A percentile compares a stretch with the other conserved stretches of the same genome.
phyloP scores from a whole-genome alignment of 2,888 invertebrate species.

The Chelonus formosanus region DNA sequence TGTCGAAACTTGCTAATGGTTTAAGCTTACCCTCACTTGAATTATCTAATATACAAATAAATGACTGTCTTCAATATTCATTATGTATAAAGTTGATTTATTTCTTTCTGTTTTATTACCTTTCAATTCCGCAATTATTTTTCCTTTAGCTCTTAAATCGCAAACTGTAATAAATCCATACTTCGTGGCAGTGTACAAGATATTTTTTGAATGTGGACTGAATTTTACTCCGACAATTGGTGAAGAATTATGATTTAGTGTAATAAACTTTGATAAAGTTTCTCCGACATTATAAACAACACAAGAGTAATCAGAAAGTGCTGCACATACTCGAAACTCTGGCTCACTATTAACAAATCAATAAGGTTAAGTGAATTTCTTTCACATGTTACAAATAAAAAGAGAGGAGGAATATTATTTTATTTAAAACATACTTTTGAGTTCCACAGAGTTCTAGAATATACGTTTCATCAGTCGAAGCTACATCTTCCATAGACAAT shows the following conservation, averaged over 20 bases:
- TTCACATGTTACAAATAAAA: too few species aligned
- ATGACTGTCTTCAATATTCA: not conserved
- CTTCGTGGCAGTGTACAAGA: conserved; percentile 70
- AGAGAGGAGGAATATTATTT: not conserved
- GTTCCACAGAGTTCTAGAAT: conserved; percentile 71
- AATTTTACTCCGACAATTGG: conserved; percentile 70
- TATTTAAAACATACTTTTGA: conserved; percentile 64
- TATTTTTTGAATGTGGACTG: conserved; percentile 68
- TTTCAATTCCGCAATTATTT: conserved; percentile 63
- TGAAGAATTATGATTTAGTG: conserved; percentile 66
- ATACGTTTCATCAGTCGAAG: conserved; percentile 70
- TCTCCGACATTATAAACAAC: conserved; percentile 67
- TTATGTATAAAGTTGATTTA: not conserved
- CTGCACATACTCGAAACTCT: conserved; percentile 66
- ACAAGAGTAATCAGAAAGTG: conserved; percentile 66
- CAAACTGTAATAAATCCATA: conserved; percentile 72
- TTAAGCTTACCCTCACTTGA: conserved; percentile 65
- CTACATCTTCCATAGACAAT: conserved; percentile 66
- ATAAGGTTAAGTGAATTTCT: not conserved
- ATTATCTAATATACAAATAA: conserved; percentile 45
- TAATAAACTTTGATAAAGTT: conserved; percentile 57
- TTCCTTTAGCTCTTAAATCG: conserved; percentile 70
- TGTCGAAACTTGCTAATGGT: conserved; percentile 77
- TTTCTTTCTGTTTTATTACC: conserved; percentile 49
- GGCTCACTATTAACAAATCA: conserved; percentile 46